Base-by-base conservation (phyloP, 2,113 vertebrate genomes). In the Silurus meridionalis region DNA sequence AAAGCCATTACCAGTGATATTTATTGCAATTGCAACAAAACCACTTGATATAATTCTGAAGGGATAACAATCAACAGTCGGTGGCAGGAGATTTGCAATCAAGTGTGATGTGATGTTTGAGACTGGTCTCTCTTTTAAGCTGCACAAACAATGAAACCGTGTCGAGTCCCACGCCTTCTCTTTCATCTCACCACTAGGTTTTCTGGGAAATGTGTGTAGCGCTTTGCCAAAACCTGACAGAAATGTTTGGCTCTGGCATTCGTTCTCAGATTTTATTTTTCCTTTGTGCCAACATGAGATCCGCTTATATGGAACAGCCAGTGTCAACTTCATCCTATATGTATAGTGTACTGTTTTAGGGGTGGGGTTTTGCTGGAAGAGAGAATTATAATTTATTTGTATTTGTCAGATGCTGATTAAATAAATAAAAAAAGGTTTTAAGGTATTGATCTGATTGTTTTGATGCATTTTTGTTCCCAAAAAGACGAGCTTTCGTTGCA, bases 381-480 rank as follows among this genome's bases (percentile, higher is more conserved):
- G 83, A 91, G 82, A 50, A 63, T 86, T 58, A 83, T 95, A 94
- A 95, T 94, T 95, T 96, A 95, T 96, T 94, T 90, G 90, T 92
- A 92, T n/a, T 91, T 92, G 90, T 90, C 87, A 91, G 84, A 91
- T 91, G 91, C 69, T 91, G 89, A 90, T 90, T 67, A 93, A 95
- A 94, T 94, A 6, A 57, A 57, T 78, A 75, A 75, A 95, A 95
- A 95, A 89, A 69, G 89, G 88, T 93, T 88, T 93, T 93, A 90
- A 71, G 90, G 75, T 87, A 90, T 88, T 11, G 71, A 48, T n/a
- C 23, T 15, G 11, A 25, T 8, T 14, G 52, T 53, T 13, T 10
- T 28, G 69, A 46, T 28, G 3, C 3, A 13, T 8, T 71, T 69
- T 48, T 52, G 52, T 74, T 50, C 17, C 3, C 19, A 48, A 48